Evolutionary conservation across 2,888 invertebrate genomes (phyloP), one percentile per base, ranked within the genome.

Genomic region (Hylaea fasciaria): DNA sequence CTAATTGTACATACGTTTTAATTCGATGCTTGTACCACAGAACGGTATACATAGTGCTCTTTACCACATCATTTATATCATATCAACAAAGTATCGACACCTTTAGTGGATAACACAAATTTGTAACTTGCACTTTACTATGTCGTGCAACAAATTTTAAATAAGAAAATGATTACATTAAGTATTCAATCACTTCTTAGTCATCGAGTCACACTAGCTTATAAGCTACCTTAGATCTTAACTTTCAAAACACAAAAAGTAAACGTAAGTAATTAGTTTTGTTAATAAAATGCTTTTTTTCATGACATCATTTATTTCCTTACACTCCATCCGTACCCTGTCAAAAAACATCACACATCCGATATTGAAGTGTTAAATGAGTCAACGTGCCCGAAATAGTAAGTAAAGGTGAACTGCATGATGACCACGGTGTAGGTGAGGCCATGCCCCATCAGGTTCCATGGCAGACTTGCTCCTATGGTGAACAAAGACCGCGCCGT

Each of bases 371-470:
- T 13, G 46, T 32, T 46, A 8, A 13, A 11, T 7, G 10, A 37
- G 5, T 37, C 37, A 37, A 12, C 3, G 37, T 37, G 37, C 12
- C 3, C 2, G n/a, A 2, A 10, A 8, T 13, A 10, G 8, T 13
- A 10, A 13, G 1, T 8, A n/a, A 57, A 43, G 1, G 71, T 70
- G 53, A 77, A 80, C 56, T 82, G 78, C 47, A 82, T 51, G 22
- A 80, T 46, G 0, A 80, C 78, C 3, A 80, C 65, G 0, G 70
- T 69, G 49, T 80, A 82, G 0, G 74, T 68, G 56, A 14, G 66
- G 35, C 10, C 63, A 45, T 22, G 22, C 5, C 22, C 3, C 22
- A n/a, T 68, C 43, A 70, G 22, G 0, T 49, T 41, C n/a, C 78
- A 43, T 0, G 76, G 74, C 7, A 78, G 55, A 0, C 57, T 43